phyloP scores from a whole-genome alignment of 2,113 vertebrate genomes.

The Myotis brandtii region DNA sequence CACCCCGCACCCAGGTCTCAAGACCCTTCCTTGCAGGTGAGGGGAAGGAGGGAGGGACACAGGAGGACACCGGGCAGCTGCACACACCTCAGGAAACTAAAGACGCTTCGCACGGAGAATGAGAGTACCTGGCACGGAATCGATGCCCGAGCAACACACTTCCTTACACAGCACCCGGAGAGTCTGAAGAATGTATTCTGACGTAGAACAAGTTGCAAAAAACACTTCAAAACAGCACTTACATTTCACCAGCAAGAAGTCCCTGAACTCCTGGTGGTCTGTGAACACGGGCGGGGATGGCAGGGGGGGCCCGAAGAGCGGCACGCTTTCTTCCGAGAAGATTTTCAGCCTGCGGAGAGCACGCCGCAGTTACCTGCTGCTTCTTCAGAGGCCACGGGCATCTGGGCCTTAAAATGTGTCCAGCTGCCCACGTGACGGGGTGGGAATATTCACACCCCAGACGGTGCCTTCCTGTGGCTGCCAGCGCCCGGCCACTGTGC shows the following conservation, averaged over 20 bases:
- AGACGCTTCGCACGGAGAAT: rapidly evolving
- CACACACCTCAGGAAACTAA: neutral
- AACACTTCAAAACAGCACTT: slow-evolving; percentile 81
- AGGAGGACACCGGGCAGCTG: neutral
- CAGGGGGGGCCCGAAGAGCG: slow-evolving; percentile 97
- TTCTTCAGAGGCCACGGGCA: neutral
- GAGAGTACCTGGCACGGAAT: neutral
- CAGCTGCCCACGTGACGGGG: neutral
- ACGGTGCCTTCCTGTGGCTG: neutral
- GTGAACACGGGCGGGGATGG: slow-evolving; percentile 98
- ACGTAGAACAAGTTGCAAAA: neutral
- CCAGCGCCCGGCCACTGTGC: neutral
- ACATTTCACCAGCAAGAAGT: slow-evolving; percentile 99
- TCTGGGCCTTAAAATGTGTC: neutral
- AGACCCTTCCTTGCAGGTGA: neutral
- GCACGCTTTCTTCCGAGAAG: slow-evolving; percentile 99
- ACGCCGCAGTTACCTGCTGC: slow-evolving; percentile 49
- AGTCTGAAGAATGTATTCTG: neutral
- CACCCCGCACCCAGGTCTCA: too few relatives aligned
- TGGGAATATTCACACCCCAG: neutral
- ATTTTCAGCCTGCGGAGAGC: slow-evolving; percentile 94
- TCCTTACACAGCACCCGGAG: neutral
- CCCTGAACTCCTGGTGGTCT: slow-evolving; percentile 99
- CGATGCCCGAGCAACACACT: neutral
- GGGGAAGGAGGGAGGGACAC: too few relatives aligned